phyloP scores from a whole-genome alignment of 2,797 vertebrate species.

The Siniperca undulata region DNA sequence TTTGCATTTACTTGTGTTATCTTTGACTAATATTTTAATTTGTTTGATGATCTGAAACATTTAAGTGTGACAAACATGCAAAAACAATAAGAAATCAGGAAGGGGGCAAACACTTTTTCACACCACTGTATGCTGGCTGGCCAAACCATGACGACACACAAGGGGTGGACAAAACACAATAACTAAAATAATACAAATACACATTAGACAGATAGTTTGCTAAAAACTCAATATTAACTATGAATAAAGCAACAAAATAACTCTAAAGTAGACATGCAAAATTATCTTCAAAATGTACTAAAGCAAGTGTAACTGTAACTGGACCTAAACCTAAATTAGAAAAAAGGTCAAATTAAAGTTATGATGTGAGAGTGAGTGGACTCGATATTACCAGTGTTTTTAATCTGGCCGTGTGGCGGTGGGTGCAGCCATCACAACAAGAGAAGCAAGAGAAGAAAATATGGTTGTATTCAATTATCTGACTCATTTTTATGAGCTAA shows the following conservation, averaged over 20 bases:
- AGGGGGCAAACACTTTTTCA: too few relatives aligned
- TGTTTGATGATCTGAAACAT: too few relatives aligned
- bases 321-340: background rate
- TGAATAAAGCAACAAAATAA: background rate
- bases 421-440: background rate
- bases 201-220: too few relatives aligned
- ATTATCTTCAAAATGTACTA: background rate
- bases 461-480: background rate
- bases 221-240: too few relatives aligned
- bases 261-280: background rate
- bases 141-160: too few relatives aligned
- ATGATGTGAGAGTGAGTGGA: background rate
- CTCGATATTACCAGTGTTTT: background rate
- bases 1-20: too few relatives aligned
- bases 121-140: too few relatives aligned
- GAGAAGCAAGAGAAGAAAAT: too few relatives aligned
- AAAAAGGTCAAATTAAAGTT: background rate
- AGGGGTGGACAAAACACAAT: background rate
- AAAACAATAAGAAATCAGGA: too few relatives aligned
- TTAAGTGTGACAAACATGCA: too few relatives aligned
- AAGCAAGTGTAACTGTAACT: too few relatives aligned
- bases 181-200: background rate
- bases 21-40: too few relatives aligned
- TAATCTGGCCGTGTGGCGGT: background rate
- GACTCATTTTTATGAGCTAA: constrained; percentile 1